Evolutionary conservation across 1,140 invertebrate species (phyloP), one percentile per base, ranked within the genome.

Genomic region (Cydia pomonella): DNA sequence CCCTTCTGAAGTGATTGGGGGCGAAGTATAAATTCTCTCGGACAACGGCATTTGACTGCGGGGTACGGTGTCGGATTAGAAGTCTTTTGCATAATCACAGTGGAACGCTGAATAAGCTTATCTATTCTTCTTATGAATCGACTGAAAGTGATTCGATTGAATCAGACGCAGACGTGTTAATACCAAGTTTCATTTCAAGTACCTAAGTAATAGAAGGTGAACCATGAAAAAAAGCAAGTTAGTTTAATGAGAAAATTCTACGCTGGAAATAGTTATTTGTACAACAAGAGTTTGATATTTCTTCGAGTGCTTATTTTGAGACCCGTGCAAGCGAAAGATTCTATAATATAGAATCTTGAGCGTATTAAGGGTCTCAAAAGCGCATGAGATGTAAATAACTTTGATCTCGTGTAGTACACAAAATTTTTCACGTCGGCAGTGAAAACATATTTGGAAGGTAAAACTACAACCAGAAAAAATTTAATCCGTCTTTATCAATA

Each of bases 41-140:
- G 69, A 82, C 83, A 82, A 78, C 81, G 78, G 76, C 76, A 76
- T 84, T 81, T 83, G 83, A 84, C 80, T 81, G 73, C 74, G 78
- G 77, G 75, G 66, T 80, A 78, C 75, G 77, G 80, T 80, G 78
- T 78, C 79, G 78, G 80, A 82, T 86, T 83, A 83, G 73, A 79
- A 73, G 79, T 84, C 79, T 73, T 86, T 86, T 86, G 79, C 83
- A 86, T 86, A 86, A 86, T 84, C 77, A 81, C 76, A 73, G 47
- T 74, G 74, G 29, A 33, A n/a, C 64, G 0, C 27, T 69, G 64
- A 33, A 69, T 69, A 33, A 69, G 64, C 64, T 41, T 41, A 69
- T 69, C 64, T 38, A 69, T 69, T 69, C 64, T 69, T 69, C 27
- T 69, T 69, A 18, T 69, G 18, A 69, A 33, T 38, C 33, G 29